These are phyloP conservation scores for Ichneumon xanthorius DNA, from an alignment of 2,888 invertebrate species.

Conservation along the genomic window DNA sequence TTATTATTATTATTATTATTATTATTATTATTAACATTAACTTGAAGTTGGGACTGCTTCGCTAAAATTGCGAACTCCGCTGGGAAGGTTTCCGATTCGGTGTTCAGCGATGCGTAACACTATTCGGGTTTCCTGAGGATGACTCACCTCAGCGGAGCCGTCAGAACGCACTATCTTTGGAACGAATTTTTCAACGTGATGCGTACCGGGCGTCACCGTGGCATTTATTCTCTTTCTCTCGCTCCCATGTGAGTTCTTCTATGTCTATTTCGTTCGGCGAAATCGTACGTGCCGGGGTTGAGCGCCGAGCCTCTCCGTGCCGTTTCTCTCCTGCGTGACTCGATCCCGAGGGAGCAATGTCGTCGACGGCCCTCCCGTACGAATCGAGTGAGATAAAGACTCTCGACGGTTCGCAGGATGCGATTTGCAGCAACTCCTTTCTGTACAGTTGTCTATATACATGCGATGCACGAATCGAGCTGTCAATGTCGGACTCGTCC, in stretches of 20 bases:
- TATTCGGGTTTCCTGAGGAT: not conserved
- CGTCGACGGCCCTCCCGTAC: slow-evolving; percentile 36
- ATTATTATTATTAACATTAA: not conserved
- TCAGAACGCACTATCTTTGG: slow-evolving; percentile 41
- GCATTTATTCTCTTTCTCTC: slow-evolving; percentile 8
- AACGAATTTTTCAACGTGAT: slow-evolving; percentile 38
- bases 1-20: not conserved
- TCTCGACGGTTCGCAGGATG: slow-evolving; percentile 39
- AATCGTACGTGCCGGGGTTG: slow-evolving; percentile 53
- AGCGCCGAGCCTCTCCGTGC: not conserved
- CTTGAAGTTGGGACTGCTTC: not conserved
- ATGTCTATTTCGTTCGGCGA: slow-evolving; percentile 58
- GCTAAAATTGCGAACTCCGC: not conserved
- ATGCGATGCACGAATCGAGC: not conserved
- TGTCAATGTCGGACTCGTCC: slow-evolving; percentile 3
- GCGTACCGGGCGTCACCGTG: slow-evolving; percentile 8
- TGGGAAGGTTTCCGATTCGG: not conserved
- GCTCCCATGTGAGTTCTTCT: slow-evolving; percentile 19
- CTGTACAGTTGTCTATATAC: too few species aligned
- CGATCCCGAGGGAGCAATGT: slow-evolving; percentile 59
- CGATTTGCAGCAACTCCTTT: slow-evolving; percentile 40
- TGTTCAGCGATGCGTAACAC: not conserved
- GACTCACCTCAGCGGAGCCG: not conserved
- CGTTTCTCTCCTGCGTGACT: slow-evolving; percentile 53
- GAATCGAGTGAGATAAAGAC: slow-evolving; percentile 25